A percentile compares a stretch with the other conserved stretches of the same genome.
Evolutionary conservation across 2,888 invertebrate species (phyloP).

Genomic region (Escarpia spicata): DNA sequence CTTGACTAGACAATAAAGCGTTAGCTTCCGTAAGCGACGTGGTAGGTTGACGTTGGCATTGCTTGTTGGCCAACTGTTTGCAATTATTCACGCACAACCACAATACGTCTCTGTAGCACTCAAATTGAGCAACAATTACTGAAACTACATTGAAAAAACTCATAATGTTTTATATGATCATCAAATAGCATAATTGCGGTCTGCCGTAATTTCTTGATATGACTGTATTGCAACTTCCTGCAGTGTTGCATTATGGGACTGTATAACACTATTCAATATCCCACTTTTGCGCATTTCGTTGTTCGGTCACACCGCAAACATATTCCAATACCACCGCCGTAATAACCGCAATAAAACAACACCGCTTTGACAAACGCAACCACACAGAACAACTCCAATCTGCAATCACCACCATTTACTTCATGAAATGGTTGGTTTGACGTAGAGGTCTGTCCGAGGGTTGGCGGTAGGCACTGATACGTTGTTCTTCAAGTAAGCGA

Average conservation of each 20-base stretch:
- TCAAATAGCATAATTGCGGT: not conserved
- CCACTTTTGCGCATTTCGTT: not conserved
- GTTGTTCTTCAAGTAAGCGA: conserved; percentile 58
- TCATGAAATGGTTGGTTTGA: conserved; percentile 17
- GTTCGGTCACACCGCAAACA: not conserved
- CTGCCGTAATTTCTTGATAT: not conserved
- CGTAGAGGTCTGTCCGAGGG: conserved; percentile 21
- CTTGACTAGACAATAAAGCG: not conserved
- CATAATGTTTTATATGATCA: not conserved
- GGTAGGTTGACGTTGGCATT: too few species aligned
- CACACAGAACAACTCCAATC: not conserved
- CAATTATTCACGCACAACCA: too few species aligned
- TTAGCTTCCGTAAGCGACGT: not conserved
- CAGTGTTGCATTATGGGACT: not conserved
- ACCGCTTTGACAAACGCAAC: not conserved
- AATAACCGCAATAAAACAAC: not conserved
- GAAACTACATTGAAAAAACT: not conserved
- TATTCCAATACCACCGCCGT: not conserved
- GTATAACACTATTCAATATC: not conserved
- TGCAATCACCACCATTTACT: not conserved
- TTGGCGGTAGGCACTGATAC: conserved; percentile 24
- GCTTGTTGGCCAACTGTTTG: too few species aligned
- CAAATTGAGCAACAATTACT: not conserved
- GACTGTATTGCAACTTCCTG: not conserved
- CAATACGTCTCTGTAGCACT: not conserved